Base-by-base conservation (phyloP, 1,140 invertebrate species). In the Bicyclus anynana region DNA sequence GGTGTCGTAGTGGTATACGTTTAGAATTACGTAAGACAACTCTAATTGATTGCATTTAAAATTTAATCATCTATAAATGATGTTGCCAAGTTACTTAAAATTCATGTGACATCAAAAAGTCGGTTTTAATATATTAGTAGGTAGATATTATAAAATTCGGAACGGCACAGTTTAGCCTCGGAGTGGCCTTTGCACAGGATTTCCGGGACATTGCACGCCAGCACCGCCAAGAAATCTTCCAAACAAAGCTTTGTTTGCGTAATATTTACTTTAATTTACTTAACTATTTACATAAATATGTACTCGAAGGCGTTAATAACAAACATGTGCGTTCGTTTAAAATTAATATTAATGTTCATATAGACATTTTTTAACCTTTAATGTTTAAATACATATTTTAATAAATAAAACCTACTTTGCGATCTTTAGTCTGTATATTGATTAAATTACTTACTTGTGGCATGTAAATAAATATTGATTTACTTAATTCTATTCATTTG, bases 101-200 rank as follows among this genome's bases (percentile, higher is more conserved):
- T 23, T 2, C 7, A 4, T 33, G 29, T 33, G 29, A 12, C 29
- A 33, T 33, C 29, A 0, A 33, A 33, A 33, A 33, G 10, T 33
- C 10, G 10, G 29, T 12, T 4, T 2, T 33, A 33, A 2, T 12
- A 7, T 33, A 33, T 7, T 7, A 12, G 2, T 33, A 33, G 29
- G 29, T 33, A 33, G 1, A 1, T 33, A 33, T 2, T 33, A 12
- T 33, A 12, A 1, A 33, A 50, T 50, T 56, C 23, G 47, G 46
- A 37, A 55, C 29, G 16, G 6, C 6, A 18, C 16, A 40, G 59
- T 56, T 66, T 58, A 80, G 67, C 78, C 79, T 80, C 76, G 77
- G 44, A 42, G 62, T 64, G 80, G 72, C 82, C 81, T 84, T 77
- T 72, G 52, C 65, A 68, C 80, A 84, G 80, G 80, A 85, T 84